These are phyloP conservation scores for Mus spicilegus DNA, from an alignment of 2,113 vertebrate genomes.

Conservation along the genomic window DNA sequence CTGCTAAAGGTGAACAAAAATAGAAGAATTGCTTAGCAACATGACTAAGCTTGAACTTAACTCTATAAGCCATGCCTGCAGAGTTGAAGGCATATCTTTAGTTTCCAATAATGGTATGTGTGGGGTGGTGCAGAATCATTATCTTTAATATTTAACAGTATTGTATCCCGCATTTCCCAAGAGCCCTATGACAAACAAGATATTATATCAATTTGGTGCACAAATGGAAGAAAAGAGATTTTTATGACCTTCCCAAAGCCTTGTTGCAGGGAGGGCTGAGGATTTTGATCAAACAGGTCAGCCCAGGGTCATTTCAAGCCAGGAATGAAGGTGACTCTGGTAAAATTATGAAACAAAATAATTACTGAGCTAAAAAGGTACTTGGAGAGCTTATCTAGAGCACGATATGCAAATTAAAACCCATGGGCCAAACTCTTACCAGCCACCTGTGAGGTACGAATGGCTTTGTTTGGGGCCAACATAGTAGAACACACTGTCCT, in stretches of 20 bases:
- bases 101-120: conserved; percentile 56
- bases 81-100: conserved; percentile 54
- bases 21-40: conserved; percentile 69
- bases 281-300: conserved; percentile 7
- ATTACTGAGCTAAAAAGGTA: conserved; percentile 45
- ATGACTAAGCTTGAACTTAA: conserved; percentile 48
- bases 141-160: conserved; percentile 62
- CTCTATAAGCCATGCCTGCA: conserved; percentile 23
- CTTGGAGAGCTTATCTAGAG: conserved; percentile 25
- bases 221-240: neutral
- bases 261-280: neutral
- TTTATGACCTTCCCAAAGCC: neutral
- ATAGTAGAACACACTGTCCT: neutral
- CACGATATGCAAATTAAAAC: neutral
- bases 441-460: conserved; percentile 47
- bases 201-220: conserved; percentile 7
- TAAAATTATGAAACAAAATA: conserved; percentile 49
- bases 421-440: neutral
- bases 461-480: neutral
- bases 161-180: neutral
- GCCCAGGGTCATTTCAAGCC: conserved; percentile 10
- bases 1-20: conserved; percentile 66
- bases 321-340: conserved; percentile 27
- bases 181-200: conserved; percentile 35
- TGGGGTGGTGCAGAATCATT: neutral